These are phyloP conservation scores for Gobionotothen gibberifrons DNA, from an alignment of 2,797 vertebrate genomes.

Conservation along the genomic window DNA sequence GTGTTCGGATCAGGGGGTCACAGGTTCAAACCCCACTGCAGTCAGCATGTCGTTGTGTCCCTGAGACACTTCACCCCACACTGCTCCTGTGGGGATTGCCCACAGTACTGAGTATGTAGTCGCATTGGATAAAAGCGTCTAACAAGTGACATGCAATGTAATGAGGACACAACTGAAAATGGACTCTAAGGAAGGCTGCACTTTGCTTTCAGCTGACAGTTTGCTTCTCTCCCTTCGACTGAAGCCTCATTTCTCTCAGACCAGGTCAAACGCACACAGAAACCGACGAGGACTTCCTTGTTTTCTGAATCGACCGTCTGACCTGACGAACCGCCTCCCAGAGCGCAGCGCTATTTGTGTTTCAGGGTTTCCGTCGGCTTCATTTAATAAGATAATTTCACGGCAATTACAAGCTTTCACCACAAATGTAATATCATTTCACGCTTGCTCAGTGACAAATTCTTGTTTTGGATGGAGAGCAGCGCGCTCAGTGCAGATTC, in stretches of 20 bases:
- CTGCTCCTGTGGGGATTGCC: too few species aligned
- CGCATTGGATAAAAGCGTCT: too few species aligned
- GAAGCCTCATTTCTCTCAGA: slow-evolving; percentile 40
- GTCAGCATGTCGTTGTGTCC: too few species aligned
- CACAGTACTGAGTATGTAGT: too few species aligned
- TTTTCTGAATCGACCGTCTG: slow-evolving; percentile 41
- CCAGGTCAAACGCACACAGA: slow-evolving; percentile 31
- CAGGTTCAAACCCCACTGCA: too few species aligned
- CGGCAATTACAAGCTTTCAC: slow-evolving; percentile 69
- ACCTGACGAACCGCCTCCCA: slow-evolving; percentile 28
- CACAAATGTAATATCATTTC: slow-evolving; percentile 69
- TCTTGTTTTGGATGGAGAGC: slow-evolving; percentile 41
- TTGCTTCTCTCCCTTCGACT: slow-evolving; percentile 10
- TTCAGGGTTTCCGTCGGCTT: slow-evolving; percentile 58
- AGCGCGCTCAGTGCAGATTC: slow-evolving; percentile 21
- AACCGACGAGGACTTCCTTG: slow-evolving; percentile 31
- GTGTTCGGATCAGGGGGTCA: too few species aligned
- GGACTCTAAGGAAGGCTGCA: slow-evolving; percentile 43
- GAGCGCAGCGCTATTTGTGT: slow-evolving; percentile 40
- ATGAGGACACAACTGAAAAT: slow-evolving; percentile 48
- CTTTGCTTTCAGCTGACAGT: slow-evolving; percentile 40
- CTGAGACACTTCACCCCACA: too few species aligned
- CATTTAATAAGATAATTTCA: slow-evolving; percentile 76
- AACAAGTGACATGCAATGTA: too few species aligned
- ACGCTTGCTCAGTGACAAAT: slow-evolving; percentile 66